phyloP scores from a whole-genome alignment of 2,797 vertebrate genomes.

The Artibeus lituratus region DNA sequence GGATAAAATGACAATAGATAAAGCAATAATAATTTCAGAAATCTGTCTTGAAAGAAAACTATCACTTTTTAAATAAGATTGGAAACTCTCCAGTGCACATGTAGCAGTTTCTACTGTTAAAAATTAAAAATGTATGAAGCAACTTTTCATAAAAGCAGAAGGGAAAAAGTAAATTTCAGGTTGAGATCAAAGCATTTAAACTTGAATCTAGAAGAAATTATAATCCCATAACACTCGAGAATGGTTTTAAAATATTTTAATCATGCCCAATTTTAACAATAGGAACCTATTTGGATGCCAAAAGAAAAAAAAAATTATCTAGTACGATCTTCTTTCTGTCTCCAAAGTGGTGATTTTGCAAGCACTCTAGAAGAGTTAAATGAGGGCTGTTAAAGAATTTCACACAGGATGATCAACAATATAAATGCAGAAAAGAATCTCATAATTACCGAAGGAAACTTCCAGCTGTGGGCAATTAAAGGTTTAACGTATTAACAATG shows the following conservation, averaged over 20 bases:
- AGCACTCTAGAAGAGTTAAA: conserved; percentile 30
- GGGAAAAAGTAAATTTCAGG: not conserved
- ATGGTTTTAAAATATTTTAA: conserved; percentile 56
- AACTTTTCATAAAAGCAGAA: not conserved
- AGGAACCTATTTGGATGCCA: not conserved
- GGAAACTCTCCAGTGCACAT: not conserved
- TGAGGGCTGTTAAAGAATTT: conserved; percentile 33
- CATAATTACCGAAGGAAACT: conserved; percentile 52
- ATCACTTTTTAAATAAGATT: conserved; percentile 1
- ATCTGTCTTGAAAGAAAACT: not conserved
- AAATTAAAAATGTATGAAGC: conserved; percentile 36
- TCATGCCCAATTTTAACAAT: conserved; percentile 44
- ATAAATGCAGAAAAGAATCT: conserved; percentile 38
- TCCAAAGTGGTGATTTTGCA: conserved; percentile 57
- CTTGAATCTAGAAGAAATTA: conserved; percentile 38
- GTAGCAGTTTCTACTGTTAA: not conserved
- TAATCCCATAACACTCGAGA: conserved; percentile 27
- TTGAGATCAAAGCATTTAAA: conserved; percentile 27
- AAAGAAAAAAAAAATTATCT: not conserved
- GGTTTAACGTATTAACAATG: conserved; percentile 51
- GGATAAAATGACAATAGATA: conserved; percentile 32
- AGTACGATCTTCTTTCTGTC: not conserved
- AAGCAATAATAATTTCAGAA: conserved; percentile 35
- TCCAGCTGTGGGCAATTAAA: conserved; percentile 69
- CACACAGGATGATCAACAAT: conserved; percentile 54